These are phyloP conservation scores for Cerastoderma edule DNA, from an alignment of 2,888 invertebrate species.

Conservation along the genomic window DNA sequence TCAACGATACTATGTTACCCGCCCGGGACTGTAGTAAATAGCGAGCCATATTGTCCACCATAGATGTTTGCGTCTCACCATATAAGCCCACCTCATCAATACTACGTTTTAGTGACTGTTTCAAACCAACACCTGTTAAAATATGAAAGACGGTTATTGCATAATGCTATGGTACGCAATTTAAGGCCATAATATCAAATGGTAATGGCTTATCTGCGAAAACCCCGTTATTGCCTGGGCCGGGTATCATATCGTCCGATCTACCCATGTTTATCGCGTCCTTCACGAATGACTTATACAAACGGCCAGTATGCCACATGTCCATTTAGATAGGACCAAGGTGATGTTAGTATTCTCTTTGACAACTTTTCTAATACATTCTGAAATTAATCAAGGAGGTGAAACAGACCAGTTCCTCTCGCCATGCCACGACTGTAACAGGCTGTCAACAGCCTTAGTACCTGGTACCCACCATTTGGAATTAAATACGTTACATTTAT, in stretches of 20 bases:
- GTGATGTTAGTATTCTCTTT: slow-evolving; percentile 18
- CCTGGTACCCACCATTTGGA: slow-evolving; percentile 25
- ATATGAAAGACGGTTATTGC: neutral
- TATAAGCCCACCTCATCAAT: neutral
- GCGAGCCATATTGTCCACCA: neutral
- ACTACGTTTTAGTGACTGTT: neutral
- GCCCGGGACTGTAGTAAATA: neutral
- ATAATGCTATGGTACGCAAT: neutral
- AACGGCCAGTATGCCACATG: too few relatives aligned
- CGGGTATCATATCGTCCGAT: neutral
- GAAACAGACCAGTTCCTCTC: slow-evolving; percentile 36
- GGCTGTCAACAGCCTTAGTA: slow-evolving; percentile 17
- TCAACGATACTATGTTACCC: slow-evolving; percentile 8
- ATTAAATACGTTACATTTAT: slow-evolving; percentile 26
- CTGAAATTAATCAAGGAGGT: slow-evolving; percentile 22
- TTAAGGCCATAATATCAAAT: neutral
- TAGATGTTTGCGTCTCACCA: neutral
- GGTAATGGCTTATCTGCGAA: neutral
- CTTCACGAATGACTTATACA: neutral
- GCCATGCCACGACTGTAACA: slow-evolving; percentile 10
- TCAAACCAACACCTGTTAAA: slow-evolving; percentile 19
- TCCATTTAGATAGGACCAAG: slow-evolving; percentile 30
- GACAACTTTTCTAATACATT: slow-evolving; percentile 11
- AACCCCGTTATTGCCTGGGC: neutral
- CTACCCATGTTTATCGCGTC: neutral